Percentiles rank a stretch among this genome's conserved stretches.
These are phyloP conservation scores for Zygogramma bicolorata DNA, from an alignment of 2,888 invertebrate genomes.

Conservation along the genomic window DNA sequence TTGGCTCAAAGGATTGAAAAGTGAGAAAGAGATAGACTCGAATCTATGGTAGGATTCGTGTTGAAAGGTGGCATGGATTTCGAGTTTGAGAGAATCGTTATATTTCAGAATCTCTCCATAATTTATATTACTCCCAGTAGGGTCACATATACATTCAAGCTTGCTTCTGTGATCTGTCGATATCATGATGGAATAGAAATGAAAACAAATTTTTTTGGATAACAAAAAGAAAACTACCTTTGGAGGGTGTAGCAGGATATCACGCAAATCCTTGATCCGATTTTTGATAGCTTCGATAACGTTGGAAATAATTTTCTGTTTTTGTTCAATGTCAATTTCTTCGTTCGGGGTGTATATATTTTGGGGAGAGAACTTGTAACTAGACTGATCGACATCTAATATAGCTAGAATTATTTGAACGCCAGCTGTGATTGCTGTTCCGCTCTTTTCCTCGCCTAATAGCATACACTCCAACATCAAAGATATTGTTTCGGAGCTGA, in stretches of 20 bases:
- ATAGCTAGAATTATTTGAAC: slow-evolving; percentile 83
- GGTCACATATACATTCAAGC: no score
- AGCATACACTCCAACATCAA: slow-evolving; percentile 79
- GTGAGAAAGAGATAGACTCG: no score
- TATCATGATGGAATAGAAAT: not conserved
- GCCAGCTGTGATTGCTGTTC: slow-evolving; percentile 83
- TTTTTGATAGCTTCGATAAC: slow-evolving; percentile 75
- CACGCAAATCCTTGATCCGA: slow-evolving; percentile 78
- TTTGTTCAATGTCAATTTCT: slow-evolving; percentile 70
- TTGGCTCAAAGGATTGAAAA: no score
- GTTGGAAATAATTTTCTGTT: slow-evolving; percentile 73
- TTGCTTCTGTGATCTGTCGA: no score
- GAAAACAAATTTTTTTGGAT: not conserved
- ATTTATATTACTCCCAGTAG: no score
- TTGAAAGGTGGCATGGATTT: no score
- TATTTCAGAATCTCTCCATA: no score
- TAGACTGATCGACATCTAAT: slow-evolving; percentile 69
- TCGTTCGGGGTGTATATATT: slow-evolving; percentile 63
- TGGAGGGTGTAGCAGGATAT: slow-evolving; percentile 78
- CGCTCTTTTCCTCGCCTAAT: slow-evolving; percentile 75
- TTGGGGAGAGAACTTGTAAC: slow-evolving; percentile 57
- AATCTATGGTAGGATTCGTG: no score
- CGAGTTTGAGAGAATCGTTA: no score
- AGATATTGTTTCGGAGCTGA: slow-evolving; percentile 72
- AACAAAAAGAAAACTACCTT: slow-evolving; percentile 66